A percentile compares a stretch with the other conserved stretches of the same genome.
These are phyloP conservation scores for Drosophila sturtevanti DNA, from an alignment of 1,140 invertebrate species.

Conservation along the genomic window DNA sequence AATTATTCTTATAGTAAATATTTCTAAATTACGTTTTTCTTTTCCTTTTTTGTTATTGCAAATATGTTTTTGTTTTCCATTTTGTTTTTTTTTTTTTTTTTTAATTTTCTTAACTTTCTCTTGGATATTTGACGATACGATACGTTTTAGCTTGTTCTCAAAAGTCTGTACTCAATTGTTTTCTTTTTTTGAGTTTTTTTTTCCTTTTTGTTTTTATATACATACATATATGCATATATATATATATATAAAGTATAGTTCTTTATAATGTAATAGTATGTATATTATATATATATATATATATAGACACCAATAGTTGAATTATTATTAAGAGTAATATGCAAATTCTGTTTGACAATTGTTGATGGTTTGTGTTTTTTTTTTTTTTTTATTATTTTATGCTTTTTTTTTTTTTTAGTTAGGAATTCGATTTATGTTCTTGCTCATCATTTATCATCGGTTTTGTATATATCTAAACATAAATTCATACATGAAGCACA, in stretches of 20 bases:
- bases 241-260: conserved; percentile 57
- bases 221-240: conserved; percentile 38
- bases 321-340: conserved; percentile 68
- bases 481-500: conserved; percentile 82
- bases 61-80: conserved; percentile 40
- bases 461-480: conserved; percentile 76
- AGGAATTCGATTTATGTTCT: conserved; percentile 52
- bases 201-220: conserved; percentile 28
- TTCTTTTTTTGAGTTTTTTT: conserved; percentile 46
- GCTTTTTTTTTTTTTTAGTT: conserved; percentile 26
- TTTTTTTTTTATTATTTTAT: conserved; percentile 12
- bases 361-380: conserved; percentile 29
- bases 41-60: conserved; percentile 36
- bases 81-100: conserved; percentile 6
- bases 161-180: conserved; percentile 72
- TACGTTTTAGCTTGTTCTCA: conserved; percentile 53
- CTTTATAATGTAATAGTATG: conserved; percentile 24
- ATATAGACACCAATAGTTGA: conserved; percentile 71
- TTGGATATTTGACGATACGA: conserved; percentile 54
- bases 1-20: conserved; percentile 40
- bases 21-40: conserved; percentile 25
- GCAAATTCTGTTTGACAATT: conserved; percentile 51
- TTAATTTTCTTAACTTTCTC: conserved; percentile 5
- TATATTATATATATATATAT: conserved; percentile 38
- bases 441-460: conserved; percentile 2